A percentile compares a stretch with the other conserved stretches of the same genome.
Conservation (phyloP, 2,888 invertebrate species). For the Acronicta aceris region DNA sequence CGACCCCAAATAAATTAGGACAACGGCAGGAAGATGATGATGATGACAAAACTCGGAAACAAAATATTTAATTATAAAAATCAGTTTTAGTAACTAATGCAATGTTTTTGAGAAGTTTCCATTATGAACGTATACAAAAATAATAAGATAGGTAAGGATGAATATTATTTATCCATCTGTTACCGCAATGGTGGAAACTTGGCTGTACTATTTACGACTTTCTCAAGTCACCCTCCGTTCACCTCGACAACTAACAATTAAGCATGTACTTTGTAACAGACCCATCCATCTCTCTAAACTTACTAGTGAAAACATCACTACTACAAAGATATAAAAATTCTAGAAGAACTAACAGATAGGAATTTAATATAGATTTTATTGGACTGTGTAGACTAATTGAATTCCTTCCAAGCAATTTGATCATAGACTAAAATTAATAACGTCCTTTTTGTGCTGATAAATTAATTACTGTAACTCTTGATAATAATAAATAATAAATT, state of each 20-base stretch:
- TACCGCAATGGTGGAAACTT: slow-evolving; percentile 37
- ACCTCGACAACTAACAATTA: slow-evolving; percentile 72
- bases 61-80: no score
- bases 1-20: no score
- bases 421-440: not conserved
- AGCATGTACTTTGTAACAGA: slow-evolving; percentile 73
- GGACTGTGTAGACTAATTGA: not conserved
- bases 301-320: slow-evolving; percentile 66
- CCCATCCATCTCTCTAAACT: slow-evolving; percentile 78
- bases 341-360: slow-evolving; percentile 13
- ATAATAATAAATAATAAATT: no score
- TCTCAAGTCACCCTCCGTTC: slow-evolving; percentile 51
- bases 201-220: slow-evolving; percentile 53
- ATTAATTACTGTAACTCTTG: no score
- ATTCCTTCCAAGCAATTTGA: not conserved
- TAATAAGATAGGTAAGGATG: no score
- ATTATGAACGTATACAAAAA: no score
- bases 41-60: no score
- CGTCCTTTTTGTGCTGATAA: not conserved
- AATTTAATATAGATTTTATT: not conserved
- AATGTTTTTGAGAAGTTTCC: no score
- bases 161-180: slow-evolving; percentile 25
- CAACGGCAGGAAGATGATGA: no score
- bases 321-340: slow-evolving; percentile 47
- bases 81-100: no score